A percentile compares a stretch with the other conserved stretches of the same genome.
Evolutionary conservation across 2,113 vertebrate genomes (phyloP).

Genomic region (Poeciliopsis prolifica): DNA sequence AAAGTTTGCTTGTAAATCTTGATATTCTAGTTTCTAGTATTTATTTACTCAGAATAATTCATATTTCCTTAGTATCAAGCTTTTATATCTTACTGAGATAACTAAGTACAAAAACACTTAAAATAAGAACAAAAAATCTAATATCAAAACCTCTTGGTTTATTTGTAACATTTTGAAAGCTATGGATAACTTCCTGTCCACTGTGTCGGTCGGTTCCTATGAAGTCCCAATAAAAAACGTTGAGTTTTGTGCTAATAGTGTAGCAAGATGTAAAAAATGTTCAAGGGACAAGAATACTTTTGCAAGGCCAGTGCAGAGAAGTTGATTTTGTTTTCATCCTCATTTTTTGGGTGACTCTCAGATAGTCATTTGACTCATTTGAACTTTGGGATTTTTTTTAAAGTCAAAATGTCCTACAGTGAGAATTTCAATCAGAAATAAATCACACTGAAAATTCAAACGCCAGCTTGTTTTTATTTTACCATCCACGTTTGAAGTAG

Average conservation of each 20-base stretch:
- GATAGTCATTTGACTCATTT: background rate
- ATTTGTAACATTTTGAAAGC: background rate
- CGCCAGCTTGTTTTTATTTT: constrained; percentile 39
- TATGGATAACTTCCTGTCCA: background rate
- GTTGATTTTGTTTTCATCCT: background rate
- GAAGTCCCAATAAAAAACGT: background rate
- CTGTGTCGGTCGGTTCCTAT: background rate
- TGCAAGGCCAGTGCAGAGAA: background rate
- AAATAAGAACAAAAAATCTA: too few relatives aligned
- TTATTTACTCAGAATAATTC: too few relatives aligned
- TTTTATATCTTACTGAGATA: too few relatives aligned
- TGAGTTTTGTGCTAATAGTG: background rate
- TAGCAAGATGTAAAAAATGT: background rate
- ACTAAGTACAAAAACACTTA: too few relatives aligned
- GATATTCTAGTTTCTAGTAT: too few relatives aligned
- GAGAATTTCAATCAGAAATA: constrained; percentile 10
- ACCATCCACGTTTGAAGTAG: constrained; percentile 36
- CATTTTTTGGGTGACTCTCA: too few relatives aligned
- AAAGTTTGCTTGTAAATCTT: too few relatives aligned
- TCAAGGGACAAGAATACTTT: background rate
- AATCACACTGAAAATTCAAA: constrained; percentile 19
- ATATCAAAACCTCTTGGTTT: too few relatives aligned
- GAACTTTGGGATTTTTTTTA: background rate
- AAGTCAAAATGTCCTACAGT: constrained; percentile 1
- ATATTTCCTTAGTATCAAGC: too few relatives aligned